Conservation (phyloP, 2,113 vertebrate genomes). For the Lonchura striata region DNA sequence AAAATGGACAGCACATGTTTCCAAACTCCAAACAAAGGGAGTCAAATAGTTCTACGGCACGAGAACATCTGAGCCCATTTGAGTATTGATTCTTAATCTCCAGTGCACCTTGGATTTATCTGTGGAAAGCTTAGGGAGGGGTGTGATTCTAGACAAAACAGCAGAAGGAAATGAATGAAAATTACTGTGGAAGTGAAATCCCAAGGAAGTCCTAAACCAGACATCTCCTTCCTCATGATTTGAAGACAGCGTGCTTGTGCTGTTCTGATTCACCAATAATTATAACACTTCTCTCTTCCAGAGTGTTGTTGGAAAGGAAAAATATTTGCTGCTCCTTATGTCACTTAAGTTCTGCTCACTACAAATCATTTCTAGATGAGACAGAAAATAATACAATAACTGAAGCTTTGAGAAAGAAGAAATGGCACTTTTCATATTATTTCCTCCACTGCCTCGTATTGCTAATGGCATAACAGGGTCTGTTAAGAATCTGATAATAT, state of each 20-base stretch:
- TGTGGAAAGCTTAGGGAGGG: not conserved
- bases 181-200: not conserved
- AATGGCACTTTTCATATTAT: not conserved
- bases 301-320: not conserved
- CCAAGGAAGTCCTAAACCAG: not conserved
- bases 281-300: not conserved
- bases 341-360: not conserved
- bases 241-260: not conserved
- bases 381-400: not conserved
- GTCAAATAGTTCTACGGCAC: not conserved
- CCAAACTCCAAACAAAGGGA: not conserved
- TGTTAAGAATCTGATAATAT: not conserved
- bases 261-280: not conserved
- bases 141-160: not conserved
- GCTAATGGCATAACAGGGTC: not conserved
- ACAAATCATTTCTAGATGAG: not conserved
- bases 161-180: not conserved
- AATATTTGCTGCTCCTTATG: not conserved
- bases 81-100: not conserved
- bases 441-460: not conserved
- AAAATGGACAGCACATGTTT: not conserved
- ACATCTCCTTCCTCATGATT: not conserved
- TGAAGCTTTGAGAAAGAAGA: not conserved
- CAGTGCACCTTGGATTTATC: not conserved
- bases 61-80: not conserved